Conservation (phyloP, 2,888 invertebrate species). For the Entomobrya multifasciata region DNA sequence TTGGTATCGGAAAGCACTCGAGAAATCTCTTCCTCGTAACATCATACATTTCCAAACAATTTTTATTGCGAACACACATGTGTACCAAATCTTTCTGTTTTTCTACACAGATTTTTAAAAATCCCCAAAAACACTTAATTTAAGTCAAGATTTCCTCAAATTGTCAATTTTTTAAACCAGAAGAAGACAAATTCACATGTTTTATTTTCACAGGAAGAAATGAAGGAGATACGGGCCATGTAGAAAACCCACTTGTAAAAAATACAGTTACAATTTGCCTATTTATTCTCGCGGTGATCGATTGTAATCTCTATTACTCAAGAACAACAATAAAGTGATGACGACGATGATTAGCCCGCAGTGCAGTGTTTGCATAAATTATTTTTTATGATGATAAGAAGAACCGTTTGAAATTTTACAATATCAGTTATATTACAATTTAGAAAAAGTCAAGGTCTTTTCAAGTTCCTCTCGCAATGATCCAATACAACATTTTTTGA, state of each 20-base stretch:
- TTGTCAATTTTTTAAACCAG: constrained; percentile 19
- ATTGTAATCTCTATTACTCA: constrained; percentile 10
- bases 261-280: constrained; percentile 21
- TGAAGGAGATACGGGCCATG: constrained; percentile 10
- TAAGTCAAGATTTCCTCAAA: neutral
- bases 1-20: constrained; percentile 54
- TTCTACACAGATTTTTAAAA: neutral
- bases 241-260: neutral
- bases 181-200: neutral
- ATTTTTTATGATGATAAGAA: neutral
- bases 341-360: constrained; percentile 3
- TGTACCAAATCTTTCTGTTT: neutral
- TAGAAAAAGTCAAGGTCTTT: constrained; percentile 42
- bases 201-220: constrained; percentile 19
- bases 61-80: neutral
- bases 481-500: no score
- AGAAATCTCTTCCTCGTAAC: constrained; percentile 54
- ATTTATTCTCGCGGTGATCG: no score
- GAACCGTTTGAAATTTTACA: constrained; percentile 17
- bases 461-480: constrained; percentile 15
- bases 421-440: neutral
- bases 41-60: constrained; percentile 38
- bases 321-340: constrained; percentile 8
- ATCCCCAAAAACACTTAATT: neutral
- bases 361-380: constrained; percentile 14